These are phyloP conservation scores for Acleris emargana DNA, from an alignment of 2,888 invertebrate genomes.

Conservation along the genomic window DNA sequence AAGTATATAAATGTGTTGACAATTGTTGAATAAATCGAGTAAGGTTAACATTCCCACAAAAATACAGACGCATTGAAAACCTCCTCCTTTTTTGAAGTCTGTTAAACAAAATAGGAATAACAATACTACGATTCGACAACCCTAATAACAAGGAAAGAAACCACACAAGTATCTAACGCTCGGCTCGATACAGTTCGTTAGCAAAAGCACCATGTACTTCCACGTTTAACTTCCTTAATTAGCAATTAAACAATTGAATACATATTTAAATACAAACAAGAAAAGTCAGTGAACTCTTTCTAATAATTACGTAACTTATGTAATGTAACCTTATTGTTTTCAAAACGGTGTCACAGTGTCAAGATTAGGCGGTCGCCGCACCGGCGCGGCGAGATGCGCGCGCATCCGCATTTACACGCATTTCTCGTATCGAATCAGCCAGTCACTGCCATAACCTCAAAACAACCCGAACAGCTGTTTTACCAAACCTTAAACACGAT, in stretches of 20 bases:
- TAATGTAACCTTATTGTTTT: slow-evolving; percentile 39
- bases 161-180: slow-evolving; percentile 5
- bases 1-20: too few species aligned
- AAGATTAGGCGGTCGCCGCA: slow-evolving; percentile 52
- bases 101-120: neutral
- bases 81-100: neutral
- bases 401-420: slow-evolving; percentile 60
- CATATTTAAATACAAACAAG: neutral
- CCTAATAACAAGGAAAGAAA: slow-evolving; percentile 5
- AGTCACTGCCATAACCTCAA: slow-evolving; percentile 79
- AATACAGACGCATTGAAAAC: neutral
- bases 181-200: neutral
- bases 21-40: too few species aligned
- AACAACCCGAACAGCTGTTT: slow-evolving; percentile 74
- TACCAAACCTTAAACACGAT: slow-evolving; percentile 46
- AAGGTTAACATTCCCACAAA: too few species aligned
- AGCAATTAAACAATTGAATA: neutral
- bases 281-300: slow-evolving; percentile 5
- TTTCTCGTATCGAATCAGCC: slow-evolving; percentile 69
- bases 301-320: slow-evolving; percentile 25
- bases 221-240: neutral
- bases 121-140: neutral
- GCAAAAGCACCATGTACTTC: neutral
- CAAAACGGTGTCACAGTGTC: slow-evolving; percentile 57
- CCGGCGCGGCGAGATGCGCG: slow-evolving; percentile 66